Conservation (phyloP, 2,797 vertebrate genomes). For the Paedocypris micromegethes region DNA sequence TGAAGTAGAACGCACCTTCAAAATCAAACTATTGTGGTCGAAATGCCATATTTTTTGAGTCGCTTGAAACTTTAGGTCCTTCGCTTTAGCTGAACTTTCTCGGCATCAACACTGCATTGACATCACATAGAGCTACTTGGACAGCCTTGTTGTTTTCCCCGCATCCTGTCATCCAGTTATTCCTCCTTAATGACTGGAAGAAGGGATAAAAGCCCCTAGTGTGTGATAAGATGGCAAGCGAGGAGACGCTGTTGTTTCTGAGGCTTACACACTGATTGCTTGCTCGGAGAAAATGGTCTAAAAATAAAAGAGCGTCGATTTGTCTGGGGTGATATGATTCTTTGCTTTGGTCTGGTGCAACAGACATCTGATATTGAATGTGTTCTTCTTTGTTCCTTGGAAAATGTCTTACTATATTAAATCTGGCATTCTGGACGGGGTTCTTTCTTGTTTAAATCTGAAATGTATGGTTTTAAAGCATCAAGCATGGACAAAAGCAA, state of each 20-base stretch:
- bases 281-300: constrained; percentile 66
- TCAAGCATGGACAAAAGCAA: no score
- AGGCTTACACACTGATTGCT: constrained; percentile 60
- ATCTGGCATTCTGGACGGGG: no score
- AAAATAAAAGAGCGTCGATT: constrained; percentile 60
- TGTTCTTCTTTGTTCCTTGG: neutral
- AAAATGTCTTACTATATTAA: no score
- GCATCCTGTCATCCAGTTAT: constrained; percentile 23
- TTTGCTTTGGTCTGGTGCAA: constrained; percentile 10
- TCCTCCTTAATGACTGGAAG: constrained; percentile 63
- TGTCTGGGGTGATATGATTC: constrained; percentile 59
- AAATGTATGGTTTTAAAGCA: no score
- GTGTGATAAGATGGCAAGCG: constrained; percentile 64
- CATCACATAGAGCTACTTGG: constrained; percentile 62
- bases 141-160: constrained; percentile 49
- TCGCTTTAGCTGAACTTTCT: constrained; percentile 11
- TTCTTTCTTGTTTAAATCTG: no score
- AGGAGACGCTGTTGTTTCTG: constrained; percentile 48
- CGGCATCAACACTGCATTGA: constrained; percentile 44
- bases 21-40: constrained; percentile 11
- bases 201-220: constrained; percentile 65
- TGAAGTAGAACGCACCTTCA: constrained; percentile 7
- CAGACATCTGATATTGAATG: neutral
- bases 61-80: constrained; percentile 11
- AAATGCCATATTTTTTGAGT: constrained; percentile 12